Evolutionary conservation across 1,140 invertebrate genomes (phyloP).

Genomic region (Lysiphlebus fabarum): DNA sequence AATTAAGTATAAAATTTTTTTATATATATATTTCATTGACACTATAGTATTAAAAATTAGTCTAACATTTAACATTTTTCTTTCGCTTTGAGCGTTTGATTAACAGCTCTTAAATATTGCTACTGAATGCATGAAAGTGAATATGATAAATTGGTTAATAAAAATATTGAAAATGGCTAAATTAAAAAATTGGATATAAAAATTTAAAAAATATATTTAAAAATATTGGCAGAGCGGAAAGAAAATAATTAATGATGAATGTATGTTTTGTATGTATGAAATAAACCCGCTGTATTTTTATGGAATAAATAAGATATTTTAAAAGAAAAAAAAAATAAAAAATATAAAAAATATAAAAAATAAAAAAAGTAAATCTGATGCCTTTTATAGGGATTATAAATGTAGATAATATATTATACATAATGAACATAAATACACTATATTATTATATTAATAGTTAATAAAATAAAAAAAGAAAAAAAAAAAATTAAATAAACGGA

Average conservation of each 20-base stretch:
- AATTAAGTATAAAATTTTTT: conserved; percentile 6
- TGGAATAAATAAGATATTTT: conserved; percentile 58
- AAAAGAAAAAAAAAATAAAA: conserved; percentile 47
- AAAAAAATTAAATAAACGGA: conserved; percentile 52
- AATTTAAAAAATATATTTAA: no score
- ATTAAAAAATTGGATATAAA: no score
- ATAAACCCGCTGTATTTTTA: conserved; percentile 54
- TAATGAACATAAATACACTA: conserved; percentile 54
- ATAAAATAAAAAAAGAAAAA: conserved; percentile 51
- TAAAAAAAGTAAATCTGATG: conserved; percentile 50
- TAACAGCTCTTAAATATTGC: no score
- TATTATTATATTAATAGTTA: conserved; percentile 49
- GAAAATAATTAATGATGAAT: conserved; percentile 25
- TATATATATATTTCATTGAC: no score
- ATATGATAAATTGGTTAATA: no score
- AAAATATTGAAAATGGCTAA: no score
- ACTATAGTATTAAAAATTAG: no score
- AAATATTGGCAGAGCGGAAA: conserved; percentile 30
- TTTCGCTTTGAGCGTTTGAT: no score
- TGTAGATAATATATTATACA: conserved; percentile 57
- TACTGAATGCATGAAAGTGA: no score
- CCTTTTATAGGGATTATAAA: conserved; percentile 57
- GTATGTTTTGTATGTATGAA: conserved; percentile 35
- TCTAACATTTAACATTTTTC: no score
- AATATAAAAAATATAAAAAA: conserved; percentile 28